phyloP scores from a whole-genome alignment of 2,888 invertebrate genomes.

The Ennomos fuscantarius region DNA sequence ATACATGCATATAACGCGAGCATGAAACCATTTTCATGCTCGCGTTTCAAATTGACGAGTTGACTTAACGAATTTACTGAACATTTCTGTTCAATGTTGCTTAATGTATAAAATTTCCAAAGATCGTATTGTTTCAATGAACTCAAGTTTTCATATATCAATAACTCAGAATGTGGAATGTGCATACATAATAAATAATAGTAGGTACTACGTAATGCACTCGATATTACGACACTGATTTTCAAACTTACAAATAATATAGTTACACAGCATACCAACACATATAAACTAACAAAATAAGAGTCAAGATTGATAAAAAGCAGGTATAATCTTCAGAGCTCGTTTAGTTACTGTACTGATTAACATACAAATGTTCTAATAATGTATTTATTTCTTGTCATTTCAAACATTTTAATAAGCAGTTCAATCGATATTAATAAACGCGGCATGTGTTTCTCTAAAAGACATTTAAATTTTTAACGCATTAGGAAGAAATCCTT shows the following conservation, averaged over 20 bases:
- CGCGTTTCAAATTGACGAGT: not conserved
- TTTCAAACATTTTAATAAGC: slow-evolving; percentile 30
- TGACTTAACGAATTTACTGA: slow-evolving; percentile 4
- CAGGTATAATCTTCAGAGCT: slow-evolving; percentile 26
- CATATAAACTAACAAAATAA: slow-evolving; percentile 13
- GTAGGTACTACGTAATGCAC: not conserved
- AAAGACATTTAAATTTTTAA: slow-evolving; percentile 9
- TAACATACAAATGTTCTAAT: slow-evolving; percentile 36
- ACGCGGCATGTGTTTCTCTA: slow-evolving; percentile 22
- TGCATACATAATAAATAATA: too few species aligned
- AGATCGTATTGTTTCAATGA: slow-evolving; percentile 12
- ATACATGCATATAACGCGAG: too few species aligned
- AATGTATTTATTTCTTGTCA: slow-evolving; percentile 37
- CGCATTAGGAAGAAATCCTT: slow-evolving; percentile 13
- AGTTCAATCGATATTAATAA: slow-evolving; percentile 24
- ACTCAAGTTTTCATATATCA: slow-evolving; percentile 22
- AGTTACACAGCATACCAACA: slow-evolving; percentile 5
- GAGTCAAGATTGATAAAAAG: slow-evolving; percentile 18
- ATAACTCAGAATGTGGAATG: slow-evolving; percentile 10
- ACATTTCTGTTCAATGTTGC: slow-evolving; percentile 17
- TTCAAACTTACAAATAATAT: not conserved
- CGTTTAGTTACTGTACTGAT: slow-evolving; percentile 30
- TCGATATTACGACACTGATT: slow-evolving; percentile 8
- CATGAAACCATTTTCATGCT: not conserved
- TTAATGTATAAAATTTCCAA: slow-evolving; percentile 16